Base-by-base conservation (phyloP, 2,797 vertebrate species). In the Ataeniobius toweri region DNA sequence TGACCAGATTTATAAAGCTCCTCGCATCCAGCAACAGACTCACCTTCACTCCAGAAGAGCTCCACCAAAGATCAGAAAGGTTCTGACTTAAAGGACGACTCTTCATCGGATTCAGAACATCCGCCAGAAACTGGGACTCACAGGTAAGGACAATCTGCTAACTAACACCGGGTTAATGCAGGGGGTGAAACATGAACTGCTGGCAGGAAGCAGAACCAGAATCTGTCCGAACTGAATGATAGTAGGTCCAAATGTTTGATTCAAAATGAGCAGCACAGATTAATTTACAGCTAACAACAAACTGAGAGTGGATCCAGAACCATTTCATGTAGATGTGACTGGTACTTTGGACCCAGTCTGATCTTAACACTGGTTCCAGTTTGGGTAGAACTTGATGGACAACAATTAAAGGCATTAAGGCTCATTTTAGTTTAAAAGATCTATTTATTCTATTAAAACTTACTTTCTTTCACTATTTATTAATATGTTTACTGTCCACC, bases 1-100 rank as follows among this genome's bases (percentile, higher is more conserved):
- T 55, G 77, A 78, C 89, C 90, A 78, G 77, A 73, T 87, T 89
- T 93, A 95, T 88, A 94, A 91, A 90, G 89, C 88, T 67, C 55
- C 48, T 22, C 26, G 50, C 44, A 44, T 44, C 44, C 44, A 44
- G 44, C 6, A 44, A 9, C 44, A 36, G 36, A 36, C 36, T 36
- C 36, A n/a, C 78, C 73, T 67, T 46, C 77, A 50, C 71, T 24
- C 58, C 72, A 55, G 31, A 80, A 50, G 69, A 77, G 12, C 46
- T 28, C 65, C 20, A 61, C 74, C 24, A 20, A 1, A 48, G 12
- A 26, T 50, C 20, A 58, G 28, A 56, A 48, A 56, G 31, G n/a
- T 36, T 76, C 46, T 48, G 8, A 46, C 55, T 76, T 20, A 78
- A 58, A 71, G 65, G 26, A 76, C 75, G 50, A 59, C 73, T 74